Evolutionary conservation across 1,140 invertebrate genomes (phyloP).

Genomic region (Drosophila pectinifera): DNA sequence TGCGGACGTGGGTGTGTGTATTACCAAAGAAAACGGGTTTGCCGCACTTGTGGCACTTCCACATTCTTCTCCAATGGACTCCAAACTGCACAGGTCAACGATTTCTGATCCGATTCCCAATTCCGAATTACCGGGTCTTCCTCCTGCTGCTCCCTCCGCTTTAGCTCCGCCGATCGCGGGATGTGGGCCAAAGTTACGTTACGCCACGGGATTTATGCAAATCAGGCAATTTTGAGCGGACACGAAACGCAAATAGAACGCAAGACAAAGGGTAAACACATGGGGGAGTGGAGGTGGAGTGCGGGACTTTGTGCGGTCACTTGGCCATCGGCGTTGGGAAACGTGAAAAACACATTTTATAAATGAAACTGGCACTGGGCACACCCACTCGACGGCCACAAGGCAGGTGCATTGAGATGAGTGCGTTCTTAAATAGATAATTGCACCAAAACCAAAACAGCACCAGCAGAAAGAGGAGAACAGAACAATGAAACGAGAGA

Average conservation of each 20-base stretch:
- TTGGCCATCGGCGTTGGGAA: constrained; percentile 21
- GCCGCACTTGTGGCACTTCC: constrained; percentile 94
- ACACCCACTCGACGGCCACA: constrained; percentile 17
- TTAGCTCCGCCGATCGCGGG: constrained; percentile 13
- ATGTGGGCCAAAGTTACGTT: constrained; percentile 31
- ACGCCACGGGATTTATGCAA: constrained; percentile 58
- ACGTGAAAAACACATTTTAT: constrained; percentile 56
- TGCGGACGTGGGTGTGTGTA: constrained; percentile 38
- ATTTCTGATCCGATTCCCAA: constrained; percentile 41
- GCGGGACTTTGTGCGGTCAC: constrained; percentile 44
- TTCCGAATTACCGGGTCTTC: constrained; percentile 26
- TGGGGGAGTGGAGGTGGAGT: constrained; percentile 37
- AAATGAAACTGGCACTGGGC: constrained; percentile 49
- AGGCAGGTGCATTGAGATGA: constrained; percentile 41
- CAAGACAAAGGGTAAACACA: constrained; percentile 78
- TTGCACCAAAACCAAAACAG: constrained; percentile 72
- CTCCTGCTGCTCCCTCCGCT: constrained; percentile 3
- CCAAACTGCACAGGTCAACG: constrained; percentile 50
- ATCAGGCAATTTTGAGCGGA: constrained; percentile 51
- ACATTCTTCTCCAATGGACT: constrained; percentile 86
- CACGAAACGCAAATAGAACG: constrained; percentile 68
- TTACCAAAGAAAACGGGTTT: constrained; percentile 94
- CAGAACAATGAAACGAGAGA: constrained; percentile 34
- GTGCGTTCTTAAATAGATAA: constrained; percentile 59
- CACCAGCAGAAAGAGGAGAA: constrained; percentile 55